A percentile compares a stretch with the other conserved stretches of the same genome.
Conservation (phyloP, 2,113 vertebrate species). For the Thalassoma bifasciatum region DNA sequence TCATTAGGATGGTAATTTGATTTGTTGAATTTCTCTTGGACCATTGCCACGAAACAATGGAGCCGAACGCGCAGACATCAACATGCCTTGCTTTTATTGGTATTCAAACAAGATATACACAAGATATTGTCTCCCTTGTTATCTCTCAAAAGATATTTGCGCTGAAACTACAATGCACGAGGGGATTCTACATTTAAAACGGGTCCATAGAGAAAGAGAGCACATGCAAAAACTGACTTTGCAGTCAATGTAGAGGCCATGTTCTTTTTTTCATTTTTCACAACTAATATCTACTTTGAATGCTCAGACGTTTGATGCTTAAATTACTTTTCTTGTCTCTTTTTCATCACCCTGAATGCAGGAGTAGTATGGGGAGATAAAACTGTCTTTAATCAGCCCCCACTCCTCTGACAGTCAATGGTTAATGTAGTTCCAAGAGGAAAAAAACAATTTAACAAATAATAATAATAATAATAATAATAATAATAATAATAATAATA, state of each 20-base stretch:
- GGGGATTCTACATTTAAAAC: conserved; percentile 45
- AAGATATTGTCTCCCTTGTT: conserved; percentile 60
- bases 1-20: conserved; percentile 47
- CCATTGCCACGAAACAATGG: neutral
- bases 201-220: neutral
- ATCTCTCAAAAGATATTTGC: conserved; percentile 51
- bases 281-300: conserved; percentile 9
- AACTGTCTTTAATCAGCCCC: too few species aligned
- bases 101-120: conserved; percentile 62
- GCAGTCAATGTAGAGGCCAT: neutral
- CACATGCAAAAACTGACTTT: conserved; percentile 26
- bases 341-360: too few species aligned
- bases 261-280: conserved; percentile 14
- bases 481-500: too few species aligned
- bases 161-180: conserved; percentile 38
- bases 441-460: too few species aligned
- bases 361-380: too few species aligned
- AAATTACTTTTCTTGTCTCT: too few species aligned
- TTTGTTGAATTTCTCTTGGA: conserved; percentile 28
- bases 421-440: too few species aligned
- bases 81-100: conserved; percentile 57
- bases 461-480: too few species aligned
- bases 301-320: too few species aligned
- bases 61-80: conserved; percentile 33
- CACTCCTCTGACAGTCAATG: too few species aligned